Evolutionary conservation across 2,797 vertebrate species (phyloP), one percentile per base, ranked within the genome.

Genomic region (Tadarida brasiliensis): DNA sequence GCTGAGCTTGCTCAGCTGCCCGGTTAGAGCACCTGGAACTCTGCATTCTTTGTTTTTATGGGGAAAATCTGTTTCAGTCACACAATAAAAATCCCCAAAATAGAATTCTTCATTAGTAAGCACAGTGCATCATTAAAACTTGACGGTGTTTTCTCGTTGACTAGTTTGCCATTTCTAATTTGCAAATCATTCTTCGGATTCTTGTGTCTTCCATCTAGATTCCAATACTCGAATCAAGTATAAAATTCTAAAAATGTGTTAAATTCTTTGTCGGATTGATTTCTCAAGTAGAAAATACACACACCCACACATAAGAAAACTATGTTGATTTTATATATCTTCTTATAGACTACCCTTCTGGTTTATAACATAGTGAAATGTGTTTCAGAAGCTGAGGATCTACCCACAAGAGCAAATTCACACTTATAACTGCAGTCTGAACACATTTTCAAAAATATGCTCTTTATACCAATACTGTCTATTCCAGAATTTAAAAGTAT

Each of bases 51-150:
- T 80, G 59, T 71, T 54, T 73, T 56, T 44, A 70, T 56, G 73
- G n/a, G 70, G 22, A 82, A 67, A 1, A 15, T 57, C 16, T 44
- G 9, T 44, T 16, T 17, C 47, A 65, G 20, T 67, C 47, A 77
- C n/a, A 63, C 35, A 74, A 51, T 57, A 19, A 57, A 70, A 92
- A 44, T 80, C 63, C 26, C 10, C 15, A 26, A 20, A 59, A 47
- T 30, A 71, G n/a, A 93, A 70, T 56, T 87, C n/a, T 82, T 83
- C 19, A 16, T 91, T 70, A 51, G 28, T n/a, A 65, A 59, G 4
- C 11, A 22, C 30, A 26, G 74, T 12, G 20, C 22, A 47, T 93
- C 35, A 68, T 47, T 68, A 30, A n/a, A 77, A 33, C 73, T 49
- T 33, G 33, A 22, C 14, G 51, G 0, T 3, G 0, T 10, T 74